phyloP scores from a whole-genome alignment of 2,113 vertebrate genomes.

The Dascyllus trimaculatus region DNA sequence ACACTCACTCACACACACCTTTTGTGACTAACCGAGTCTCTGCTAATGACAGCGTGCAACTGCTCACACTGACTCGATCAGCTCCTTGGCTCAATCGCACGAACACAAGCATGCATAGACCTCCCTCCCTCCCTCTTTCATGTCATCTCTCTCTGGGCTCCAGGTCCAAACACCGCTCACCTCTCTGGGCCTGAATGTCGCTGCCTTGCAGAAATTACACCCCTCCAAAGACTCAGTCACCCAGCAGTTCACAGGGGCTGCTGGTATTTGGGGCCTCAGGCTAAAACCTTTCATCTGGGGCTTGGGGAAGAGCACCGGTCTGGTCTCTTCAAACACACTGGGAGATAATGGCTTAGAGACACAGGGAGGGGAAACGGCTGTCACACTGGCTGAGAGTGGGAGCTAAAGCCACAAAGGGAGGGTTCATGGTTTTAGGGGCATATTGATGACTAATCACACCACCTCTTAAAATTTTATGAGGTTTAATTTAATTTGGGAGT shows the following conservation, averaged over 20 bases:
- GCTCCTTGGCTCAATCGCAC: slow-evolving; percentile 31
- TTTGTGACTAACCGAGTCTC: slow-evolving; percentile 34
- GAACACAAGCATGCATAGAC: slow-evolving; percentile 19
- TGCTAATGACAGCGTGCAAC: slow-evolving; percentile 61
- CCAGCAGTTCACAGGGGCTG: slow-evolving; percentile 68
- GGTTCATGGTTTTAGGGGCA: slow-evolving; percentile 21
- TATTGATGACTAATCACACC: slow-evolving; percentile 2
- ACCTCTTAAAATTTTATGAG: background rate
- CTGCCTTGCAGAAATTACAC: slow-evolving; percentile 75
- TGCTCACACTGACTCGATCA: slow-evolving; percentile 40
- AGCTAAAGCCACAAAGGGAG: slow-evolving; percentile 17
- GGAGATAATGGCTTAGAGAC: slow-evolving; percentile 70
- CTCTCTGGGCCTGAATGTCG: slow-evolving; percentile 45
- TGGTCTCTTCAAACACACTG: slow-evolving; percentile 77
- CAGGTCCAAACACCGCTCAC: slow-evolving; percentile 20
- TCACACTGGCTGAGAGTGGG: slow-evolving; percentile 16
- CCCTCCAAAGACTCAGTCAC: slow-evolving; percentile 47
- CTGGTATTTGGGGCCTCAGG: slow-evolving; percentile 81
- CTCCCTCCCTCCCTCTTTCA: slow-evolving; percentile 47
- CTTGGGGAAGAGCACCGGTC: slow-evolving; percentile 68
- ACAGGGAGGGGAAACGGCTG: slow-evolving; percentile 41
- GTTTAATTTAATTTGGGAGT: slow-evolving; percentile 11
- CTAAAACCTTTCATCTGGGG: slow-evolving; percentile 82
- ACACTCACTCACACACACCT: slow-evolving; percentile 24
- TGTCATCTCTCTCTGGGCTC: slow-evolving; percentile 45